phyloP scores from a whole-genome alignment of 2,888 invertebrate species.

The Allygus modestus region DNA sequence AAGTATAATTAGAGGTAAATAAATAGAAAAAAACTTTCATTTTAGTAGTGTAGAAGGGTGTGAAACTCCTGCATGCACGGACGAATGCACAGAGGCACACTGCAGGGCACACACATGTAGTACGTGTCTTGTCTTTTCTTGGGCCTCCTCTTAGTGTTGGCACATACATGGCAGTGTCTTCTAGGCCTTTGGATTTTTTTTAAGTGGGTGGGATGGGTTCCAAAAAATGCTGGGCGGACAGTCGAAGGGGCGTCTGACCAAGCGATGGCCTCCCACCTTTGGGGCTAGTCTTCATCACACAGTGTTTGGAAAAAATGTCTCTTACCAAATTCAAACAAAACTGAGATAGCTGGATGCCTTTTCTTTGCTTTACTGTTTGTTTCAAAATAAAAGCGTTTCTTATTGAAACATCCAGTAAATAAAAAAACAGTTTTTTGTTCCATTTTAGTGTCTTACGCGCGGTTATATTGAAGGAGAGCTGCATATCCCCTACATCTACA shows the following conservation, averaged over 20 bases:
- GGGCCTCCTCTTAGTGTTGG: conserved; percentile 38
- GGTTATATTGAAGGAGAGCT: conserved; percentile 21
- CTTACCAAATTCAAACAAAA: conserved; percentile 36
- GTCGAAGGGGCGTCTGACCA: conserved; percentile 33
- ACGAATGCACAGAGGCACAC: conserved; percentile 57
- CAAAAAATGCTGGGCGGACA: conserved; percentile 47
- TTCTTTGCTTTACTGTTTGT: neutral
- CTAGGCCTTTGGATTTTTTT: conserved; percentile 44
- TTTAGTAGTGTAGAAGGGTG: conserved; percentile 24
- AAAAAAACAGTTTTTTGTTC: conserved; percentile 59
- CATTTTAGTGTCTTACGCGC: conserved; percentile 53
- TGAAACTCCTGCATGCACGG: conserved; percentile 57
- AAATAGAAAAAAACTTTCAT: conserved; percentile 5
- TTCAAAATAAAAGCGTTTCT: conserved; percentile 47
- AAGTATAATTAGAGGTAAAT: conserved; percentile 4
- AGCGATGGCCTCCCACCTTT: conserved; percentile 43
- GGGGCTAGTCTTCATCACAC: neutral
- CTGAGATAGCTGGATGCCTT: conserved; percentile 33
- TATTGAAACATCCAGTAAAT: conserved; percentile 53
- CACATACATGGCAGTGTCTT: conserved; percentile 55
- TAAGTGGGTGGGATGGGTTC: conserved; percentile 44
- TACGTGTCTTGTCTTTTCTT: conserved; percentile 58
- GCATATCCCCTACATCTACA: conserved; percentile 14
- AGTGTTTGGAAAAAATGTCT: conserved; percentile 49
- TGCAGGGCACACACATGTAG: conserved; percentile 48